Conservation (phyloP, 2,113 vertebrate genomes). For the Heteronetta atricapilla region DNA sequence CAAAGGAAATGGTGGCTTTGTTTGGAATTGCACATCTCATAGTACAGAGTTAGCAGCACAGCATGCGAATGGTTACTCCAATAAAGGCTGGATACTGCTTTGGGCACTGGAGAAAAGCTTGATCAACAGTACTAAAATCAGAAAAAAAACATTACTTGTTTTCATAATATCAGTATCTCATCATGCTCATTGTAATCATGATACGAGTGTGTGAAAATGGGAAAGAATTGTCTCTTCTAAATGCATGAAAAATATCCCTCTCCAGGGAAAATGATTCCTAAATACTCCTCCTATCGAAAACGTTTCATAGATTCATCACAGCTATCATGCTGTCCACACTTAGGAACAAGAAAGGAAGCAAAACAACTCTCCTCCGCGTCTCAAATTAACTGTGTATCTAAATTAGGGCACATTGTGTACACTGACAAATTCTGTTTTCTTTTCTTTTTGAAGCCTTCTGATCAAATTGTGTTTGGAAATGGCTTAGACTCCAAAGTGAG, state of each 20-base stretch:
- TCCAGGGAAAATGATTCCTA: neutral
- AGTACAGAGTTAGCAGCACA: neutral
- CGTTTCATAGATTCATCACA: neutral
- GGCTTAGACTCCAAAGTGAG: neutral
- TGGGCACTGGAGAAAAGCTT: neutral
- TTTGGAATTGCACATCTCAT: neutral
- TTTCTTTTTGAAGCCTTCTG: neutral
- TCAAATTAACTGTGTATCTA: neutral
- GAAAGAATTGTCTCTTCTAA: neutral
- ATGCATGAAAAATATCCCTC: neutral
- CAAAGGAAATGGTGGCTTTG: neutral
- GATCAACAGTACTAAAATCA: neutral
- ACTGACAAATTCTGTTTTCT: neutral
- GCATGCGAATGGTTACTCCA: neutral
- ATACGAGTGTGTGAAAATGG: neutral
- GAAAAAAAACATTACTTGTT: neutral
- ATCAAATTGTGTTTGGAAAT: neutral
- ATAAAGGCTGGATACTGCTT: fast-evolving
- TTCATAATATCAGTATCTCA: neutral
- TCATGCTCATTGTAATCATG: neutral
- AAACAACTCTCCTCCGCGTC: neutral
- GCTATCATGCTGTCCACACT: fast-evolving
- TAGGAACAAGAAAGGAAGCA: neutral
- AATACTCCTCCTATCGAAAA: neutral
- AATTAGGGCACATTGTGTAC: neutral